Evolutionary conservation across 2,113 vertebrate species (phyloP).

Genomic region (Callipepla californica): DNA sequence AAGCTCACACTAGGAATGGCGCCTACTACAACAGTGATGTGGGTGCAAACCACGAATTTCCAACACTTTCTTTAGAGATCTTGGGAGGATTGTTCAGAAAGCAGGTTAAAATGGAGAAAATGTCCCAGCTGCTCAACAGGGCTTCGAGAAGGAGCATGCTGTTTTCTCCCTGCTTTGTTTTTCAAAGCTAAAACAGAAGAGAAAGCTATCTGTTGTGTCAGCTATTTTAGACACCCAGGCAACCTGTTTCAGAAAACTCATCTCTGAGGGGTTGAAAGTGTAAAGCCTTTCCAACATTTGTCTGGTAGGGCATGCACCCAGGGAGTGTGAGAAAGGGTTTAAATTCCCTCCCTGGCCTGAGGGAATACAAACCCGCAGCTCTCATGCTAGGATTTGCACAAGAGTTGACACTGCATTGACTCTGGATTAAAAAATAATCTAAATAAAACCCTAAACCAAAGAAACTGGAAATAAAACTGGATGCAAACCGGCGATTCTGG

Average conservation of each 20-base stretch:
- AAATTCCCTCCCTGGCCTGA: not conserved
- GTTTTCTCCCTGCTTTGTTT: not conserved
- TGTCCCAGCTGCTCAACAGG: not conserved
- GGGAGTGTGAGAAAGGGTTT: constrained; percentile 29
- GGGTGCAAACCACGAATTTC: not conserved
- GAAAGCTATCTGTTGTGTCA: not conserved
- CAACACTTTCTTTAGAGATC: not conserved
- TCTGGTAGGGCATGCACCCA: not conserved
- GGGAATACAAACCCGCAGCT: constrained; percentile 18
- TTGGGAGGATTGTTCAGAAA: not conserved
- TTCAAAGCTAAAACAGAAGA: not conserved
- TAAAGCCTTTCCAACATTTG: not conserved
- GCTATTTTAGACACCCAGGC: not conserved
- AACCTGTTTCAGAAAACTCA: not conserved
- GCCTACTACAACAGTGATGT: too few species aligned
- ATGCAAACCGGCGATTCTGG: not conserved
- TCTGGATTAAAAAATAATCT: not conserved
- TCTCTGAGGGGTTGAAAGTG: not conserved
- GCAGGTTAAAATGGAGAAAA: not conserved
- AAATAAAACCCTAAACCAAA: not conserved
- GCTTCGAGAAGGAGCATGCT: not conserved
- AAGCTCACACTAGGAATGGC: not conserved
- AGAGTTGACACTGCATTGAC: not conserved
- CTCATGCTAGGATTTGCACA: constrained; percentile 2
- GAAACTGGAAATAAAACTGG: not conserved